Conservation (phyloP, 2,888 invertebrate genomes). For the Drosophila macrospina region DNA sequence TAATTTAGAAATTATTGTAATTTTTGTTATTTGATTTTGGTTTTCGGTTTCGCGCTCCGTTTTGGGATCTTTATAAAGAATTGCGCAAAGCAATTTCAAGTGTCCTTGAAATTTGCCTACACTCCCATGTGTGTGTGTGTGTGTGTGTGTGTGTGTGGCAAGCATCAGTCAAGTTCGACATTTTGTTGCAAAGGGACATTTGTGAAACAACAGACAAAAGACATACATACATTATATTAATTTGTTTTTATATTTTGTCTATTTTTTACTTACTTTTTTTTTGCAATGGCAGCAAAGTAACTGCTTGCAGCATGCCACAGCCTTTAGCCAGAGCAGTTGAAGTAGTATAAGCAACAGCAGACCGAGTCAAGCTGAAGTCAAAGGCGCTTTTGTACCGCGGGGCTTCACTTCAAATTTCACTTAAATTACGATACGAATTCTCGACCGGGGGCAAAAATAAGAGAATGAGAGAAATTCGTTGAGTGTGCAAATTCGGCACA, state of each 20-base stretch:
- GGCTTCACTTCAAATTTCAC: slow-evolving; percentile 51
- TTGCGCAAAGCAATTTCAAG: slow-evolving; percentile 57
- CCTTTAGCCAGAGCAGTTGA: neutral
- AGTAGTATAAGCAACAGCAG: slow-evolving; percentile 21
- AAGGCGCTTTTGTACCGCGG: slow-evolving; percentile 15
- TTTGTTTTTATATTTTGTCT: too few species aligned
- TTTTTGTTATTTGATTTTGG: slow-evolving; percentile 31
- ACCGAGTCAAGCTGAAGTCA: slow-evolving; percentile 53
- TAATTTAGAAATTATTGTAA: slow-evolving; percentile 33
- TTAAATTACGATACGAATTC: slow-evolving; percentile 66
- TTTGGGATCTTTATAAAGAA: slow-evolving; percentile 29
- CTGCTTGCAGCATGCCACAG: slow-evolving; percentile 1
- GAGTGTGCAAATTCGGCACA: slow-evolving; percentile 50
- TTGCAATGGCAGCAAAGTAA: neutral
- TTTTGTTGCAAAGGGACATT: slow-evolving; percentile 48
- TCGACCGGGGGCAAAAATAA: slow-evolving; percentile 18
- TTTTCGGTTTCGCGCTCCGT: slow-evolving; percentile 24
- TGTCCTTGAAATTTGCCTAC: slow-evolving; percentile 56
- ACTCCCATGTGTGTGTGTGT: slow-evolving; percentile 16
- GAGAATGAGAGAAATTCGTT: slow-evolving; percentile 25
- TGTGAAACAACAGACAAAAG: slow-evolving; percentile 22
- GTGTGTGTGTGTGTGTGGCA: slow-evolving; percentile 22
- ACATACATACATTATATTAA: slow-evolving; percentile 15
- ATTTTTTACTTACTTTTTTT: neutral
- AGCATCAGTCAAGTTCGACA: slow-evolving; percentile 53